Percentiles rank a stretch among this genome's conserved stretches.
Conservation (phyloP, 2,797 vertebrate species). For the Tenualosa thibaudeaui region DNA sequence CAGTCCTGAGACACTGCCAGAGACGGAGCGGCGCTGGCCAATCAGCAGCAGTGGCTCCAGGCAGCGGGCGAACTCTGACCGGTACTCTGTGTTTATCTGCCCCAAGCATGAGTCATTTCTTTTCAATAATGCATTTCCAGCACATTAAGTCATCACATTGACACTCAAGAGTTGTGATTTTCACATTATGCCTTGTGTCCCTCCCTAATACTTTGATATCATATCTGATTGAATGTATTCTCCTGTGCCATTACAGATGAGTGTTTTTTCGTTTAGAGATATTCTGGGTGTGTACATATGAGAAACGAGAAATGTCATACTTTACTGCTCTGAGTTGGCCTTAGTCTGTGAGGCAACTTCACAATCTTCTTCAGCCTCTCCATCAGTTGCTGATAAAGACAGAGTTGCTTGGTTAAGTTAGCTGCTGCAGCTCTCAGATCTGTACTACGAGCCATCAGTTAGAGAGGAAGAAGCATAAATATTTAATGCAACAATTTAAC, state of each 20-base stretch:
- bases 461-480: background rate
- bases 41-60: constrained; percentile 79
- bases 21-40: constrained; percentile 65
- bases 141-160: background rate
- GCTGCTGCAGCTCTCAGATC: background rate
- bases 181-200: background rate
- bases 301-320: constrained; percentile 53
- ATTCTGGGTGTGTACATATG: background rate
- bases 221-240: background rate
- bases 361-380: constrained; percentile 82
- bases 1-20: constrained; percentile 55
- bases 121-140: background rate
- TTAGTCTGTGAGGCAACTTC: constrained; percentile 77
- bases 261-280: background rate
- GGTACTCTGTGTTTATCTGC: constrained; percentile 82
- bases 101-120: background rate
- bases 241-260: background rate
- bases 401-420: background rate
- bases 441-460: background rate
- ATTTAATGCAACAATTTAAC: background rate
- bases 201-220: background rate
- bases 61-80: constrained; percentile 78
- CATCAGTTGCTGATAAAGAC: constrained; percentile 77
- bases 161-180: background rate
- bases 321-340: constrained; percentile 82